Base-by-base conservation (phyloP, 2,888 invertebrate genomes). In the Spodoptera picta region DNA sequence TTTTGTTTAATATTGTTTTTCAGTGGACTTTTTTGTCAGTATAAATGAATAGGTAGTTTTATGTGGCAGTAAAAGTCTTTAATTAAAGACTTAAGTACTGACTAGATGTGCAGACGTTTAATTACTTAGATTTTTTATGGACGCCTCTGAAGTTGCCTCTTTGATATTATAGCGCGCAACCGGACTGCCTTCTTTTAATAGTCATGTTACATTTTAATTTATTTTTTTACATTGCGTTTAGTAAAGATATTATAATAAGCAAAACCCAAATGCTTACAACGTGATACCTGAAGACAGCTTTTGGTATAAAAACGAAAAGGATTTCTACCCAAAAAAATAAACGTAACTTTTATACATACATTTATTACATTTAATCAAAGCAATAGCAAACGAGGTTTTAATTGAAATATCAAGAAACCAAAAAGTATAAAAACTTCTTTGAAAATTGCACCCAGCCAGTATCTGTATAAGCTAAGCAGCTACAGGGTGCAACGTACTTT, bases 401-500 rank as follows among this genome's bases (percentile, higher is more conserved):
- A 9, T 36, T 36, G 7, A 4, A 19, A 19, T 46, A 46, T 46
- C 10, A 3, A 23, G 23, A 19, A 46, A 10, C 23, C 23, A 23
- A 23, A 27, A 24, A 1, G 14, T n/a, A 36, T 19, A 23, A 27
- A 27, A 3, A 7, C 14, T 42, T 31, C 3, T n/a, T 14, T 24
- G 11, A 14, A 27, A 19, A 70, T 12, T 27, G 7, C 10, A 27
- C 0, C 4, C 6, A n/a, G 0, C 60, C 52, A 47, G 27, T 49
- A 14, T 81, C 73, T 62, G 14, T 14, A 45, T 59, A 53, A 14
- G 59, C 55, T 59, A 53, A 14, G 59, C 55, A 45, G 6, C 43
- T 63, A 46, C 51, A 51, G 55, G 54, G 60, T 77, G 69, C 69
- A 79, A 65, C 60, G 65, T 59, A 75, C 77, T 80, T 78, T 78